Percentiles rank a stretch among this genome's conserved stretches.
phyloP scores from a whole-genome alignment of 2,888 invertebrate genomes.

The Limnephilus lunatus region DNA sequence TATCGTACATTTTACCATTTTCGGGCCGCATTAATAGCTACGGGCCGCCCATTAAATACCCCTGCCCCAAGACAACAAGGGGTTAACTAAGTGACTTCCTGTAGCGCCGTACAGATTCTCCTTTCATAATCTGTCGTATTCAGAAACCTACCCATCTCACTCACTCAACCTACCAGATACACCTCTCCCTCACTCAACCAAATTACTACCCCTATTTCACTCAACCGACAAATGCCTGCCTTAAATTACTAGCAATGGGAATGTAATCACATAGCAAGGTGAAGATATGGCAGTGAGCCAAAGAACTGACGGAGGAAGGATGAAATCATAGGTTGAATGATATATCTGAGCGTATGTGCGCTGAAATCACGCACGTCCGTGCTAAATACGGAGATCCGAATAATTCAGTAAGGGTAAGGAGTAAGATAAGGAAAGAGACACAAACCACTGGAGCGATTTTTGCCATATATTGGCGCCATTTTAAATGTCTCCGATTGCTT shows the following conservation, averaged over 20 bases:
- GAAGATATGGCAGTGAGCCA: background rate
- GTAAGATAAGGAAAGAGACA: too few relatives aligned
- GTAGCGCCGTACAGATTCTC: background rate
- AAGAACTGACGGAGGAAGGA: too few relatives aligned
- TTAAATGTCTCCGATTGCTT: too few relatives aligned
- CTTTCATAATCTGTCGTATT: background rate
- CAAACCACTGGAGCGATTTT: too few relatives aligned
- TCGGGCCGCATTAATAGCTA: background rate
- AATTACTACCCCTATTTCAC: background rate
- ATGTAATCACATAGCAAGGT: background rate
- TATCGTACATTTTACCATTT: too few relatives aligned
- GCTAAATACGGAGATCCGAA: too few relatives aligned
- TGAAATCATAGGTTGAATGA: too few relatives aligned
- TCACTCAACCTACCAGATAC: background rate
- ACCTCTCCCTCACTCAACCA: background rate
- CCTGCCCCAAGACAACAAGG: background rate
- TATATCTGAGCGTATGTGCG: too few relatives aligned
- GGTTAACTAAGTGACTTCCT: background rate
- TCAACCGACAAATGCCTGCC: too few relatives aligned
- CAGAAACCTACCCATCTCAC: background rate
- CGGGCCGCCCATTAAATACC: background rate
- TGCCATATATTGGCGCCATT: too few relatives aligned
- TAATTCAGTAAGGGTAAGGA: too few relatives aligned
- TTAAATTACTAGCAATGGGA: background rate
- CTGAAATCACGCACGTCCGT: too few relatives aligned